Percentiles rank a stretch among this genome's conserved stretches.
These are phyloP conservation scores for Lepus americanus DNA, from an alignment of 2,113 vertebrate species.

Conservation along the genomic window DNA sequence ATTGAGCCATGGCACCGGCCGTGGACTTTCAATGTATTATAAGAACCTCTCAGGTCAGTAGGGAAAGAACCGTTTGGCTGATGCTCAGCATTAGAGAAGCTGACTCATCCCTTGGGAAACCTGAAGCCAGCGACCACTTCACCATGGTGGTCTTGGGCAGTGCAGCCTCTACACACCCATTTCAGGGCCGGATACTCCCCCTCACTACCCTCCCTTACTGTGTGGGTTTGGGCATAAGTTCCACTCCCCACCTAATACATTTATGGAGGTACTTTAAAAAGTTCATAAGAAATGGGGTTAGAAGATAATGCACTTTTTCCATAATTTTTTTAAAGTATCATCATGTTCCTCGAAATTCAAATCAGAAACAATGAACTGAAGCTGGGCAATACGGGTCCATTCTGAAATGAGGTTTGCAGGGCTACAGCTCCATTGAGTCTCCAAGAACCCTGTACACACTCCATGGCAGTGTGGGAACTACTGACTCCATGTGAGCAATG, in stretches of 20 bases:
- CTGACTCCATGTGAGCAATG: accelerated
- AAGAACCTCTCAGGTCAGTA: background rate
- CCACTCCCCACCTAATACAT: no score
- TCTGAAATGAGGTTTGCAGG: accelerated
- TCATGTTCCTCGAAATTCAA: background rate
- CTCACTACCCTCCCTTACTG: background rate
- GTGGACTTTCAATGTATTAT: background rate
- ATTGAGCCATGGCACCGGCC: no score
- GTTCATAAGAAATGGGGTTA: no score
- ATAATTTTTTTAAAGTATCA: no score
- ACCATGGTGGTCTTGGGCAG: accelerated
- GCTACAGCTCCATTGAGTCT: accelerated
- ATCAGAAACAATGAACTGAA: background rate
- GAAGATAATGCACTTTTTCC: no score
- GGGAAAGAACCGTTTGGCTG: background rate
- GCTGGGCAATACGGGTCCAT: accelerated
- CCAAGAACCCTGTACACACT: background rate
- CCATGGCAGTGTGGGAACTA: accelerated
- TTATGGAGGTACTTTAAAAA: background rate
- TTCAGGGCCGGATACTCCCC: no score
- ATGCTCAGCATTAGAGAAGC: background rate
- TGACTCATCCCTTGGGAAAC: background rate
- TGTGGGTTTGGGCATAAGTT: accelerated
- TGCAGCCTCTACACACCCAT: accelerated
- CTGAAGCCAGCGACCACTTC: no score